Conservation (phyloP, 1,140 invertebrate species). For the Teleogryllus occipitalis region DNA sequence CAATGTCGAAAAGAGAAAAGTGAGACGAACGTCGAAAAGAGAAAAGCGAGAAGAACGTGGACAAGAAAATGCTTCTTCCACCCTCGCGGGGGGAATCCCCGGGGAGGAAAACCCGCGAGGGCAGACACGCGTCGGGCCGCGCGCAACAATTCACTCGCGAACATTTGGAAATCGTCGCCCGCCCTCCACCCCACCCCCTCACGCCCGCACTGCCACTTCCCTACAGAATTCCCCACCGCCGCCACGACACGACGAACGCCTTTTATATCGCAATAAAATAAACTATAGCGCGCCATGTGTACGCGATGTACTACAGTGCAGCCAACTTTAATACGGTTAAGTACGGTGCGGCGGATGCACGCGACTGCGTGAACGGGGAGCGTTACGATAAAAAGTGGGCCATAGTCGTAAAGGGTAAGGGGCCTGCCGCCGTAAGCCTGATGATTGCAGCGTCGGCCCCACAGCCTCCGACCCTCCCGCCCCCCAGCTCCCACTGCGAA, state of each 20-base stretch:
- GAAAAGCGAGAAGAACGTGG: no score
- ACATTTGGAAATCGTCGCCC: not conserved
- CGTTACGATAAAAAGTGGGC: slow-evolving; percentile 1
- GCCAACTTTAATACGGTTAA: not conserved
- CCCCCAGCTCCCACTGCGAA: no score
- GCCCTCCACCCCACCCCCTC: not conserved
- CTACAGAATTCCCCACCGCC: not conserved
- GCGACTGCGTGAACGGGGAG: not conserved
- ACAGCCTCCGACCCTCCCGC: not conserved
- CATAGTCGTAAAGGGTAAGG: not conserved
- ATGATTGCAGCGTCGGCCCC: not conserved
- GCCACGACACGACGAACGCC: no score
- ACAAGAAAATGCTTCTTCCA: no score
- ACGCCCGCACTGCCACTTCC: not conserved
- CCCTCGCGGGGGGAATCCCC: no score
- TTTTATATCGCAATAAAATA: not conserved
- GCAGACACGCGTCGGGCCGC: no score
- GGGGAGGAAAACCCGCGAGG: no score
- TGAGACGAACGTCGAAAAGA: no score
- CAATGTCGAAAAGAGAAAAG: no score
- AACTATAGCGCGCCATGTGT: not conserved
- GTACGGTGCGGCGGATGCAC: not conserved
- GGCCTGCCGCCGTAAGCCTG: not conserved
- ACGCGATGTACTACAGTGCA: not conserved
- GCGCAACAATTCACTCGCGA: not conserved